Evolutionary conservation across 2,797 vertebrate genomes (phyloP).

Genomic region (Brachymystax lenok): DNA sequence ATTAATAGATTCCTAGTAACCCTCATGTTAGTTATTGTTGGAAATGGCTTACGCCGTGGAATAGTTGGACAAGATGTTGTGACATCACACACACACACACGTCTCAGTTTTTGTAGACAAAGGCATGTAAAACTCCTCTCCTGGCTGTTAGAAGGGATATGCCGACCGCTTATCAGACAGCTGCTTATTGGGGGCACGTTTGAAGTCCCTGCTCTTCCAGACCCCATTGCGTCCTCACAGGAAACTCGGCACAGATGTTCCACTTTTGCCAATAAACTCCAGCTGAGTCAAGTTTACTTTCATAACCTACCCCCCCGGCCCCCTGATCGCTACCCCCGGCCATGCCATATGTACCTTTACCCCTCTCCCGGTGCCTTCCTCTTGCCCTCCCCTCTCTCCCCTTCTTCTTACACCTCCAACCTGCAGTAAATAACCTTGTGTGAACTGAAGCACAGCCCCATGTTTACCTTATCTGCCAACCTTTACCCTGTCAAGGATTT

Average conservation of each 20-base stretch:
- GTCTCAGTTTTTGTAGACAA: neutral
- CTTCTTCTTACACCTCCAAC: conserved; percentile 5
- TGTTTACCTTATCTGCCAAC: conserved; percentile 25
- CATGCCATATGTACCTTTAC: neutral
- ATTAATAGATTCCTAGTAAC: neutral
- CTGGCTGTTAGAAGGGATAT: neutral
- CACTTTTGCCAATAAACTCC: conserved; percentile 46
- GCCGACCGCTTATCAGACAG: conserved; percentile 39
- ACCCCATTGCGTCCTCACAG: conserved; percentile 31
- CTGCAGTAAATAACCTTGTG: neutral
- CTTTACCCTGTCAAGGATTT: conserved; percentile 37
- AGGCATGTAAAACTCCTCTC: neutral
- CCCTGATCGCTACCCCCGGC: conserved; percentile 16
- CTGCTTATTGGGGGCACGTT: conserved; percentile 33
- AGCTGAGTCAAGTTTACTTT: conserved; percentile 60
- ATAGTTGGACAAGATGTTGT: neutral
- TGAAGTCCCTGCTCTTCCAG: conserved; percentile 26
- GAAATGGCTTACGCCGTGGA: neutral
- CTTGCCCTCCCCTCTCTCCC: neutral
- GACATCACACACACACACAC: neutral
- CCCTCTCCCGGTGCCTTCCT: conserved; percentile 9
- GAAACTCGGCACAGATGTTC: conserved; percentile 62
- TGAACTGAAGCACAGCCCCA: conserved; percentile 30
- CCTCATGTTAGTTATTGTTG: neutral
- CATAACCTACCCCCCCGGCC: conserved; percentile 31